A percentile compares a stretch with the other conserved stretches of the same genome.
Evolutionary conservation across 2,797 vertebrate genomes (phyloP).

Genomic region (Enoplosus armatus): DNA sequence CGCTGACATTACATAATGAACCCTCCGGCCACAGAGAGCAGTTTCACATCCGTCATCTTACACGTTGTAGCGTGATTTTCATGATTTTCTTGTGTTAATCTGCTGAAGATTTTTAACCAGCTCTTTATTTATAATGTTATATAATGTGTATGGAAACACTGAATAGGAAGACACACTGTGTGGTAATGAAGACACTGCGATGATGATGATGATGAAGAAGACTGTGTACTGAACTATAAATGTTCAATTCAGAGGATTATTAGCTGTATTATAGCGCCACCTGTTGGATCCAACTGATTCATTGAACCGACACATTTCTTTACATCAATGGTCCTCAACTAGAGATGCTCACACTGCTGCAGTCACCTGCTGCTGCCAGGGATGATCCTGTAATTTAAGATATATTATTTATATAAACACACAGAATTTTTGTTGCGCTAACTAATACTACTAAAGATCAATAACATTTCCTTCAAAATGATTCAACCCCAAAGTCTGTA

Average conservation of each 20-base stretch:
- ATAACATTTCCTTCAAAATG: too few relatives aligned
- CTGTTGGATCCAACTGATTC: constrained; percentile 2
- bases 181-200: not conserved
- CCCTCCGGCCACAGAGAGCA: not conserved
- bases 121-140: rapidly evolving
- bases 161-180: not conserved
- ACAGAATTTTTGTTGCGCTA: too few relatives aligned
- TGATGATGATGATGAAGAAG: not conserved
- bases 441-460: too few relatives aligned
- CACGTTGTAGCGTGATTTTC: too few relatives aligned
- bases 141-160: not conserved
- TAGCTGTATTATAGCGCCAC: constrained; percentile 4
- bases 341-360: too few relatives aligned
- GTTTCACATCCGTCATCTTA: not conserved
- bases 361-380: too few relatives aligned
- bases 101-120: not conserved
- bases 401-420: too few relatives aligned
- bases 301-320: too few relatives aligned
- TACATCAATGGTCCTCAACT: too few relatives aligned
- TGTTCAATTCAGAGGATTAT: not conserved
- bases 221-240: not conserved
- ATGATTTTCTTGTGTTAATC: too few relatives aligned
- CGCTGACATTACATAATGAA: constrained; percentile 23
- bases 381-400: too few relatives aligned
- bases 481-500: too few relatives aligned